A percentile compares a stretch with the other conserved stretches of the same genome.
Conservation (phyloP, 2,113 vertebrate species). For the Centropus unirufus region DNA sequence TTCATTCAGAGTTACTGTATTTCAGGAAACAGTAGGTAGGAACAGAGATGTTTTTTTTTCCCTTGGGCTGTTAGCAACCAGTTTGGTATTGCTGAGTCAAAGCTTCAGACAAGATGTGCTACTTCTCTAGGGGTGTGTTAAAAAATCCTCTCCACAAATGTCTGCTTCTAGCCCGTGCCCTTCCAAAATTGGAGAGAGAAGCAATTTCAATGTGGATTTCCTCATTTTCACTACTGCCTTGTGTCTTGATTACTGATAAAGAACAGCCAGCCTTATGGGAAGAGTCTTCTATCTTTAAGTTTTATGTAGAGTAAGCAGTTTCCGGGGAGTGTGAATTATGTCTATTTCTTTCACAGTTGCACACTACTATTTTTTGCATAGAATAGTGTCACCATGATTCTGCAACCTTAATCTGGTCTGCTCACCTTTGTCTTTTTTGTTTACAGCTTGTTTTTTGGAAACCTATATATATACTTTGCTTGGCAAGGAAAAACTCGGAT, state of each 20-base stretch:
- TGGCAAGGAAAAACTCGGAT: constrained; percentile 94
- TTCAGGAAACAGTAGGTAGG: not conserved
- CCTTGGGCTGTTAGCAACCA: not conserved
- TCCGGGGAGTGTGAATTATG: not conserved
- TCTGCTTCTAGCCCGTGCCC: not conserved
- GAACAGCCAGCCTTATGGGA: not conserved
- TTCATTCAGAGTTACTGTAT: not conserved
- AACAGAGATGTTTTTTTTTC: not conserved
- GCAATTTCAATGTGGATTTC: not conserved
- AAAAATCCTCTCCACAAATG: not conserved
- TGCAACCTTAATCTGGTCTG: not conserved
- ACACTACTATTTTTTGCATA: not conserved
- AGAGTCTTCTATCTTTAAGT: not conserved
- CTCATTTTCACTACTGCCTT: not conserved
- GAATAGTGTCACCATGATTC: not conserved
- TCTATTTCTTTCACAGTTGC: not conserved
- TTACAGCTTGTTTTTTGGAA: constrained; percentile 94
- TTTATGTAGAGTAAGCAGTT: not conserved
- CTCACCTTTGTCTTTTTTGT: not conserved
- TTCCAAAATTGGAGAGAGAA: not conserved
- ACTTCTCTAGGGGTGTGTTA: not conserved
- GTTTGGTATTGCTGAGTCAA: not conserved
- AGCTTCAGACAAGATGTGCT: not conserved
- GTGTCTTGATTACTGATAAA: not conserved
- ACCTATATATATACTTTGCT: constrained; percentile 93